Conservation (phyloP, 2,113 vertebrate species). For the Labrus mixtus region DNA sequence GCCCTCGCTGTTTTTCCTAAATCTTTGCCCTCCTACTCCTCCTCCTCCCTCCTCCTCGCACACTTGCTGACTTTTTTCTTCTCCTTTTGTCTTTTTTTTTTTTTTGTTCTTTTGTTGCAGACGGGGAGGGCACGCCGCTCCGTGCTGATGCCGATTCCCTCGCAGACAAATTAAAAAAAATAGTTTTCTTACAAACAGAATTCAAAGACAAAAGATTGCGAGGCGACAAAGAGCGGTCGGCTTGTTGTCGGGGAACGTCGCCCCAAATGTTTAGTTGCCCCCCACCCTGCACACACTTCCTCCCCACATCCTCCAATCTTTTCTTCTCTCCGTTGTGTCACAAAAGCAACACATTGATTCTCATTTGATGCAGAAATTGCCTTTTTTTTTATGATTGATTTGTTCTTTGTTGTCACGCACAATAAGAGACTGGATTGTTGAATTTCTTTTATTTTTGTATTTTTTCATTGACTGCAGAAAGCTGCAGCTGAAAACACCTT, state of each 20-base stretch:
- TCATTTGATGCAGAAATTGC: slow-evolving; percentile 67
- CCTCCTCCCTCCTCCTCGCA: not conserved
- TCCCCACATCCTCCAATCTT: slow-evolving; percentile 34
- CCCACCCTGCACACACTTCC: slow-evolving; percentile 18
- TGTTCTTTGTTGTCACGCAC: slow-evolving; percentile 38
- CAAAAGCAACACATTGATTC: slow-evolving; percentile 47
- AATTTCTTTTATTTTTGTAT: slow-evolving; percentile 19
- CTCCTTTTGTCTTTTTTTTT: not conserved
- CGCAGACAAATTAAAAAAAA: slow-evolving; percentile 72
- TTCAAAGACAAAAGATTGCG: slow-evolving; percentile 74
- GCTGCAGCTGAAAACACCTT: slow-evolving; percentile 24
- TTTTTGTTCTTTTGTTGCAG: not conserved
- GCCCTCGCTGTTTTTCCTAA: not conserved
- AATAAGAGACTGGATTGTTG: slow-evolving; percentile 34
- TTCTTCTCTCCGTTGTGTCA: slow-evolving; percentile 51
- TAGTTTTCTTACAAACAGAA: slow-evolving; percentile 75
- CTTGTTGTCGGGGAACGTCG: slow-evolving; percentile 36
- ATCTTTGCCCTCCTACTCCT: not conserved
- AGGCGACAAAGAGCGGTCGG: slow-evolving; percentile 61
- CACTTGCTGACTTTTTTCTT: not conserved
- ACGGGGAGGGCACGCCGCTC: not conserved
- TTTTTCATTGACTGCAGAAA: slow-evolving; percentile 58
- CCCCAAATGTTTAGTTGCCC: slow-evolving; percentile 61
- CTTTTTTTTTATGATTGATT: slow-evolving; percentile 56
- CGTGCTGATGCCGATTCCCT: not conserved